Base-by-base conservation (phyloP, 2,797 vertebrate species). In the Pipistrellus pipistrellus region DNA sequence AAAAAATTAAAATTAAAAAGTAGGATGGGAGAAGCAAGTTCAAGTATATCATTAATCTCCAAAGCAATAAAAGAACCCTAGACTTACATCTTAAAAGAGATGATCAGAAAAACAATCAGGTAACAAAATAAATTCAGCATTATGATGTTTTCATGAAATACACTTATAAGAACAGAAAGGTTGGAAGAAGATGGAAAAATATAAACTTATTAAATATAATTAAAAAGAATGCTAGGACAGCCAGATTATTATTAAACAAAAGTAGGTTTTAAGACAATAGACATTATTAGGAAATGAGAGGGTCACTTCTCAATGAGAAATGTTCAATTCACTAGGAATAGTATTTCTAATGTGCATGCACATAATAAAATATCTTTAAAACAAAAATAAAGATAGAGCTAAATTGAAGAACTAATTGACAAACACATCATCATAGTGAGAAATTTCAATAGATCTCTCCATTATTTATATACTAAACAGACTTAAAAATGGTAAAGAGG, bases 111-210 rank as follows among this genome's bases (percentile, higher is more conserved):
- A 55, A 77, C 10, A 59, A 7, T 38, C 20, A n/a, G 30, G n/a
- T 27, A 57, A 53, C 25, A n/a, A 77, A 86, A 62, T 8, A 21
- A 69, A 85, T 53, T 7, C 14, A 88, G 48, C 20, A 23, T 48
- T 62, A 12, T 87, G 15, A 17, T 17, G 13, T 77, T 90, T 57
- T 51, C 17, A 68, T 77, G 23, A 85, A 83, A 64, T 41, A 62
- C 1, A 48, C 48, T 48, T 30, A 46, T n/a, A 83, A 76, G 32
- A n/a, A 27, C 25, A 94, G 57, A 87, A 81, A 76, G 6, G 4
- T 46, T 59, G 48, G 87, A 76, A 72, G 41, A 92, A 4, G 23
- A 73, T 90, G 35, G 81, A 92, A 92, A 91, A 81, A n/a, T 48
- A 35, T 3, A 46, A 75, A 62, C 25, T 2, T 73, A 27, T 69